Conservation (phyloP, 2,797 vertebrate genomes). For the Hyperoplus immaculatus region DNA sequence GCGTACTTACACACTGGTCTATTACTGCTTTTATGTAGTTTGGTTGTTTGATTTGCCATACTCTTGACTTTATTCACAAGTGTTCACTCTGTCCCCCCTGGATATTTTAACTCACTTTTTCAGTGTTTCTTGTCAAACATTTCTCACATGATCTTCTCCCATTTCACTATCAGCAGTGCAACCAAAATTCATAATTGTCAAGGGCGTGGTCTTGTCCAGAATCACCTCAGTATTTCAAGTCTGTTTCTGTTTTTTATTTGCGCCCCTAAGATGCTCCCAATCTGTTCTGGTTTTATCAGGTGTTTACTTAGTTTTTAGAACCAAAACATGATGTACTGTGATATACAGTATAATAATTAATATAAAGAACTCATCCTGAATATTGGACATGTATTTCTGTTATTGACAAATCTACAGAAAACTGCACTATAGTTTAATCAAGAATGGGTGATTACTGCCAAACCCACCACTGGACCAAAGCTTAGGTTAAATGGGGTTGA, state of each 20-base stretch:
- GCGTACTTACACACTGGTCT: conserved; percentile 25
- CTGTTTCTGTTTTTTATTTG: neutral
- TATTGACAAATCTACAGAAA: conserved; percentile 29
- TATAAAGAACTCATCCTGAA: conserved; percentile 1
- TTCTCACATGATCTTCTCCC: conserved; percentile 22
- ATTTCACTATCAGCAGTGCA: conserved; percentile 74
- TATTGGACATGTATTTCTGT: conserved; percentile 15
- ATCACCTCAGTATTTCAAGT: conserved; percentile 36
- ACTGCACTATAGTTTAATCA: conserved; percentile 3
- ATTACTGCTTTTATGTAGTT: conserved; percentile 42
- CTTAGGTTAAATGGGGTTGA: conserved; percentile 36
- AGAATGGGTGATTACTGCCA: neutral
- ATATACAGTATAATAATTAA: neutral
- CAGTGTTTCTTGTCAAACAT: conserved; percentile 12
- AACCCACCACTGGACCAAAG: conserved; percentile 55
- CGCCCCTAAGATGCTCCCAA: conserved; percentile 2
- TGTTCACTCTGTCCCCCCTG: conserved; percentile 15
- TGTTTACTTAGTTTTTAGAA: conserved; percentile 14
- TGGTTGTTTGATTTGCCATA: conserved; percentile 28
- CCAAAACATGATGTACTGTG: neutral
- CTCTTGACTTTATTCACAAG: conserved; percentile 14
- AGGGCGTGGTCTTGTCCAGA: conserved; percentile 46
- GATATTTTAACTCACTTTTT: conserved; percentile 21
- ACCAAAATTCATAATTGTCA: conserved; percentile 78
- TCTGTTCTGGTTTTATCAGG: conserved; percentile 14